These are phyloP conservation scores for Lumbricus terrestris DNA, from an alignment of 2,888 invertebrate genomes.

Conservation along the genomic window DNA sequence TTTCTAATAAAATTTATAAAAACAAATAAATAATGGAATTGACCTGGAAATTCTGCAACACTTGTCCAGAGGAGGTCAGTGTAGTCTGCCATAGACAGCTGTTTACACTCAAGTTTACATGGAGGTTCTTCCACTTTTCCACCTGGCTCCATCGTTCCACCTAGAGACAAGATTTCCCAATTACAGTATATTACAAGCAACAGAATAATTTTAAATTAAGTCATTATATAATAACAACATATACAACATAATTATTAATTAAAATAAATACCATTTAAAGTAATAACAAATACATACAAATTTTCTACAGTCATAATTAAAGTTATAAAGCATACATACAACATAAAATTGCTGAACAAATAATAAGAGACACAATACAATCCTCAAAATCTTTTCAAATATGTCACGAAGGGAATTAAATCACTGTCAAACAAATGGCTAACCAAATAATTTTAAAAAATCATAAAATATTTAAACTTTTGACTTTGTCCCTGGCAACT, in stretches of 20 bases:
- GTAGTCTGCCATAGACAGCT: slow-evolving; percentile 81
- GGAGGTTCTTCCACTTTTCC: slow-evolving; percentile 29
- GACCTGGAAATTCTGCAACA: slow-evolving; percentile 88
- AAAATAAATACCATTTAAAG: not conserved
- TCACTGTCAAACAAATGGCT: too few species aligned
- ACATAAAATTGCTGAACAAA: too few species aligned
- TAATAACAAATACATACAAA: not conserved
- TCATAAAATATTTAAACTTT: not conserved
- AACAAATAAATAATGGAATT: slow-evolving; percentile 13
- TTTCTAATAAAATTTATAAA: not conserved
- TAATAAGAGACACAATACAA: too few species aligned
- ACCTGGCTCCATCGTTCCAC: slow-evolving; percentile 35
- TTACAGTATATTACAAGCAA: not conserved
- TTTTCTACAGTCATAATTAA: not conserved
- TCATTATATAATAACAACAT: not conserved
- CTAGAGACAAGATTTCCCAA: slow-evolving; percentile 10
- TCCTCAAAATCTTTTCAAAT: too few species aligned
- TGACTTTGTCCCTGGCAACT: too few species aligned
- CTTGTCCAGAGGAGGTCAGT: slow-evolving; percentile 91
- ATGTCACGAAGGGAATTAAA: too few species aligned
- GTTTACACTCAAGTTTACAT: slow-evolving; percentile 60
- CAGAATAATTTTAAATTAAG: not conserved
- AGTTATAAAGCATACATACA: too few species aligned
- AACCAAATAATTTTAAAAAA: not conserved
- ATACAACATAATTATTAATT: too few species aligned